Percentiles rank a stretch among this genome's conserved stretches.
Evolutionary conservation across 2,113 vertebrate species (phyloP).

Genomic region (Phaethornis superciliosus): DNA sequence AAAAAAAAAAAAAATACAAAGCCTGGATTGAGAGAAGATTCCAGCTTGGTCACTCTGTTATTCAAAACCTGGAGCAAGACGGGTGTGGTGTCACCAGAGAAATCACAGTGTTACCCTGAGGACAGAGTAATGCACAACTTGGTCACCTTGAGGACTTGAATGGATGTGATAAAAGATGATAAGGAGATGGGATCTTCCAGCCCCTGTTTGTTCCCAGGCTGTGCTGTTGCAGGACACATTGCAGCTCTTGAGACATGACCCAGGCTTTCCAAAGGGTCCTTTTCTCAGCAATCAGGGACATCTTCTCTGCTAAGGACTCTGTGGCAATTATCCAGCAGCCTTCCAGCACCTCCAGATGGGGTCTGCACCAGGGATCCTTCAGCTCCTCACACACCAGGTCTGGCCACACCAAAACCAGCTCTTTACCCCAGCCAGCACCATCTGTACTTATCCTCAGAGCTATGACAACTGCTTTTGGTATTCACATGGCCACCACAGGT

Average conservation of each 20-base stretch:
- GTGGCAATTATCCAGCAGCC: neutral
- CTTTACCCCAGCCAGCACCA: neutral
- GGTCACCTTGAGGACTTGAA: neutral
- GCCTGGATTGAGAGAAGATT: neutral
- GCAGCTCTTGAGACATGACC: neutral
- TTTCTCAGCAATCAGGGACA: neutral
- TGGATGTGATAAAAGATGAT: neutral
- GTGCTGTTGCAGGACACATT: neutral
- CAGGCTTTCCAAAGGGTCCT: neutral
- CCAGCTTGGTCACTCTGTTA: neutral
- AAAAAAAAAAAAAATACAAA: neutral
- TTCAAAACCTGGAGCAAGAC: neutral
- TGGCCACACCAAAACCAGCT: neutral
- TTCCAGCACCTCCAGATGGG: neutral
- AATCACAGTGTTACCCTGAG: neutral
- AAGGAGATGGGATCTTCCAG: neutral
- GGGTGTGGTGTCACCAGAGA: neutral
- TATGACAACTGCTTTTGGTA: neutral
- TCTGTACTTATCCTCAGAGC: neutral
- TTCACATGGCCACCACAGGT: neutral
- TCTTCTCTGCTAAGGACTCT: neutral
- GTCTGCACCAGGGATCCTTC: neutral
- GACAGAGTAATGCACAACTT: rapidly evolving
- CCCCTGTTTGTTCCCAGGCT: neutral
- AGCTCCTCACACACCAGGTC: neutral